Evolutionary conservation across 2,888 invertebrate species (phyloP), one percentile per base, ranked within the genome.

Genomic region (Zhuqinia jingwanae): DNA sequence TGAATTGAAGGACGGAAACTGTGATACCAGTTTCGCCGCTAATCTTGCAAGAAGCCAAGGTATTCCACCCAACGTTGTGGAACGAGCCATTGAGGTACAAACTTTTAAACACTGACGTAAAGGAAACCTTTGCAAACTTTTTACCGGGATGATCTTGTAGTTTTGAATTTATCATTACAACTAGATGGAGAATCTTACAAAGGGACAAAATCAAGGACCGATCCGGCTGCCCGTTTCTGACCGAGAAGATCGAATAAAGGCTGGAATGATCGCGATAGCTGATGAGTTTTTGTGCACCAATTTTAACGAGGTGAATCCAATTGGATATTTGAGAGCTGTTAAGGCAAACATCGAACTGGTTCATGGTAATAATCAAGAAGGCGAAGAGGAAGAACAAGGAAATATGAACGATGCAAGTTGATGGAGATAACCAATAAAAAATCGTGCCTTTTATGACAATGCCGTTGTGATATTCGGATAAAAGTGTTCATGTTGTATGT

Each of bases 1-100:
- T 92, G 95, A 95, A 88, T 92, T 96, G 65, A 93, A 93, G 2
- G 93, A 94, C 75, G 96, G 96, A 13, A 92, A 93, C 68, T 94
- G 94, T 0, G 92, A 92, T 20, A 92, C 92, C 68, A 96, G 96
- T 92, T 95, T 95, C 92, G 96, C 96, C 13, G 94, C 94, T 80
- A 93, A 94, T 65, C 95, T 95, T 65, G 96, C 96, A 0, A 92
- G 92, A 15, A 93, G 93, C 77, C 93, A 94, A 75, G 96, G 95
- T 0, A 92, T 96, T 6, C 93, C 94, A 15, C 88, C 91, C 0
- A 90, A 91, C 0, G 92, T 95, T 8, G 92, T 95, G 0, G 90
- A 92, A 1, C 92, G 96, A 68, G 95, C 95, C 0, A 89, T 91
- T 15, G 91, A 93, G 80, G 93, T 95, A 87, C 0, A 92, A 92